Evolutionary conservation across 1,140 invertebrate genomes (phyloP), one percentile per base, ranked within the genome.

Genomic region (Drosophila kepulauana): DNA sequence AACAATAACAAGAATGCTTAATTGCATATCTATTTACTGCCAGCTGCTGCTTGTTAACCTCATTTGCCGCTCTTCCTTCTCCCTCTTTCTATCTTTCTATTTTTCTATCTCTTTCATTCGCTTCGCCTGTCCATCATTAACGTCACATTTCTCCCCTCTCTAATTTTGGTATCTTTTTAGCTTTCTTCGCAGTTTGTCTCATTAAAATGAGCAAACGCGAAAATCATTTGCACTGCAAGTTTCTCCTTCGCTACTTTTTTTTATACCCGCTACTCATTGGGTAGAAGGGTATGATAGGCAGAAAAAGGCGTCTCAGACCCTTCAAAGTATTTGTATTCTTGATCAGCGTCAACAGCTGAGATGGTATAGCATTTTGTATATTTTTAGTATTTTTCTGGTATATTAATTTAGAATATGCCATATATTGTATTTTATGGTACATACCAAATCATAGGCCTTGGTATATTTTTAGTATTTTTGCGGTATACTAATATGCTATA

Each of bases 1-100:
- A 89, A 89, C 86, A 89, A 89, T 89, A 89, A 79, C 68, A 69
- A 67, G 79, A 80, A 89, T 89, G 78, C 78, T 88, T 88, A 89
- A 88, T 88, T 88, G 78, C 82, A 71, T 59, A 75, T 69, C 45
- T 75, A 58, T 75, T 63, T 63, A 63, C 33, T 70, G 51, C 33
- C 58, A 70, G 66, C 71, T 56, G 61, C 58, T 74, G 66, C 71
- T 74, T 74, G 71, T 69, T 74, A 74, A 69, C 71, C 71, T 74
- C 65, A 56, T 74, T 74, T 58, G 28, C 70, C 13, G 10, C 51
- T 5, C 20, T 11, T 5, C 48, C 35, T 25, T 7, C n/a, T 6
- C 28, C 8, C 28, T 11, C 49, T 1, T 35, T 15, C n/a, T 0
- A 1, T 38, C 33, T n/a, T n/a, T 33, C 51, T 6, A 5, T 52